A percentile compares a stretch with the other conserved stretches of the same genome.
phyloP scores from a whole-genome alignment of 1,140 invertebrate species.

The Steinernema feltiae region DNA sequence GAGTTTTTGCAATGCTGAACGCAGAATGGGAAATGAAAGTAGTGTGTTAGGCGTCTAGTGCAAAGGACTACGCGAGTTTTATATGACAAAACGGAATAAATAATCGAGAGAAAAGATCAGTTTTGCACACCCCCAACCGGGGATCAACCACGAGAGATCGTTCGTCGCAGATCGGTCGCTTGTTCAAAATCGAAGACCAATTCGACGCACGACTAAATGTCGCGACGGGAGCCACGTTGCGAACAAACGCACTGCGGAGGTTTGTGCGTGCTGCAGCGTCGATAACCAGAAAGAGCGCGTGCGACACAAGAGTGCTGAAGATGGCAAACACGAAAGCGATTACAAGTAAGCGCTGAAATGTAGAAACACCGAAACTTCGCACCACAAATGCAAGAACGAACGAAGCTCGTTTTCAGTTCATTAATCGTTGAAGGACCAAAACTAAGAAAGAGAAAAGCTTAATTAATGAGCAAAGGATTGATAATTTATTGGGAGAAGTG shows the following conservation, averaged over 20 bases:
- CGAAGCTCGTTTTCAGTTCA: no score
- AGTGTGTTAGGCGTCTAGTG: background rate
- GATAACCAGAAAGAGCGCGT: background rate
- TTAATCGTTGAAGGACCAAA: no score
- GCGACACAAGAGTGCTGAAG: no score
- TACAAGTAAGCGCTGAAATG: no score
- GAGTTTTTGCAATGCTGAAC: background rate
- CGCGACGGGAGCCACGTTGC: constrained; percentile 3
- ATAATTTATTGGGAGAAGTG: no score
- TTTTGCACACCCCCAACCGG: background rate
- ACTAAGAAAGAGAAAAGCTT: no score
- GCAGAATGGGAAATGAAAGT: background rate
- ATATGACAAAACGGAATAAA: constrained; percentile 14
- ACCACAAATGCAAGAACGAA: no score
- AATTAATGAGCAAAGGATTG: no score
- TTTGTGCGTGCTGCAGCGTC: background rate
- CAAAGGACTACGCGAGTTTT: background rate
- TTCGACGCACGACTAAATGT: constrained; percentile 13
- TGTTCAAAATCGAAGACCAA: constrained; percentile 12
- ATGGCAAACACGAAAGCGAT: no score
- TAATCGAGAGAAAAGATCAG: constrained; percentile 4
- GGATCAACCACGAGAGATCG: constrained; percentile 13
- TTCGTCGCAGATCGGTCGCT: constrained; percentile 8
- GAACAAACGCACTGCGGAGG: background rate
- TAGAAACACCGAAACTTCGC: no score